Base-by-base conservation (phyloP, 2,888 invertebrate genomes). In the Hydraecia micacea region DNA sequence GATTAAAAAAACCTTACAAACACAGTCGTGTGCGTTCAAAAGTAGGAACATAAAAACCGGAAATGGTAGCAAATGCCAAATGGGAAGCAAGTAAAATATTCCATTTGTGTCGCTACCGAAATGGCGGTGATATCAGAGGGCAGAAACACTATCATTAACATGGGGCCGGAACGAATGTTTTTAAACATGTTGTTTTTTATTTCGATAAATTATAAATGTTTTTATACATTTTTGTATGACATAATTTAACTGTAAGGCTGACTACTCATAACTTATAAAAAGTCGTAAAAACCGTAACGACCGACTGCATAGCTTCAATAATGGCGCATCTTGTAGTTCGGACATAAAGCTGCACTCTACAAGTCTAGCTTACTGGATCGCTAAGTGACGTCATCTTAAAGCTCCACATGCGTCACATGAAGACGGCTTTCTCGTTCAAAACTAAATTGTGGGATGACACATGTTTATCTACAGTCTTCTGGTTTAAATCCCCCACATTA, bases 81-180 rank as follows among this genome's bases (percentile, higher is more conserved):
- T 76, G 69, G 65, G 46, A 70, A 73, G 39, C 69, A 72, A 80
- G 72, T 83, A 80, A 84, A 75, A 73, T 84, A 79, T 84, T 79
- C 81, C 75, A 84, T 84, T 84, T 84, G 82, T 72, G 77, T 79
- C 73, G 75, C 62, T 73, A 71, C 75, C 73, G 70, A 65, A 84
- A 84, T 79, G 63, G 81, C 81, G 36, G 55, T 52, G 58, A 68
- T 84, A 84, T 84, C 75, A 67, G 63, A 46, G 18, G 74, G 55
- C 66, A 52, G 49, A 84, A 84, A 84, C 79, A 39, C 73, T 75
- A 67, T 73, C 79, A 73, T 78, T 84, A 84, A 67, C 69, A 66
- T 66, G 39, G 75, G 46, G 32, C 68, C 60, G 39, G 55, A 70
- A 62, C 28, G 67, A 84, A 76, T 63, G 71, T 73, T 70, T 67